Percentiles rank a stretch among this genome's conserved stretches.
Evolutionary conservation across 1,140 invertebrate genomes (phyloP).

Genomic region (Drosophila guanche): DNA sequence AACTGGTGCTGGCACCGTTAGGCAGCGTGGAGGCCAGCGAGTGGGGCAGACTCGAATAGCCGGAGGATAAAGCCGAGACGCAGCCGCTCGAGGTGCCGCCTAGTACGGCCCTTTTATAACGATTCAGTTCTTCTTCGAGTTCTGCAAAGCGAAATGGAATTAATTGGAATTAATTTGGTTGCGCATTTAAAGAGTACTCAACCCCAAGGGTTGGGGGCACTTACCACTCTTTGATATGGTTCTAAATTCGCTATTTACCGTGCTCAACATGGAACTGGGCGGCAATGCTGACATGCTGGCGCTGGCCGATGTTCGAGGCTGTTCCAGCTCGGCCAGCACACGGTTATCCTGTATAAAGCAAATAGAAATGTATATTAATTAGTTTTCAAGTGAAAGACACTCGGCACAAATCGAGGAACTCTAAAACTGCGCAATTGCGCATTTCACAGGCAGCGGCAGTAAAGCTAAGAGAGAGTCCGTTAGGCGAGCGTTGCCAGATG

Average conservation of each 20-base stretch:
- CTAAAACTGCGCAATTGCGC: not conserved
- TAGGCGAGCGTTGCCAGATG: too few relatives aligned
- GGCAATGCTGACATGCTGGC: constrained; percentile 76
- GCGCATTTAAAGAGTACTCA: not conserved
- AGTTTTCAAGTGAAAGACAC: not conserved
- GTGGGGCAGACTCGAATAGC: constrained; percentile 72
- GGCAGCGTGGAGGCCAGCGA: constrained; percentile 72
- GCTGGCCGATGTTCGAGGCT: constrained; percentile 86
- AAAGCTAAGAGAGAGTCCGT: too few relatives aligned
- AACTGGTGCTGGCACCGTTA: constrained; percentile 70
- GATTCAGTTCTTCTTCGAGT: constrained; percentile 83
- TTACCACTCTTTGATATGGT: constrained; percentile 83
- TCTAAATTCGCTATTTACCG: constrained; percentile 83
- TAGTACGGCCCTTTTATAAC: constrained; percentile 78
- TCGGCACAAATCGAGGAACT: not conserved
- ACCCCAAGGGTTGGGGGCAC: not conserved
- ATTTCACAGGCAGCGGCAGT: too few relatives aligned
- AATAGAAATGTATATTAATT: not conserved
- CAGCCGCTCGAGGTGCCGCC: constrained; percentile 67
- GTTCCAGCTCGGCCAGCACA: constrained; percentile 94
- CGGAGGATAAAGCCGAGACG: constrained; percentile 70
- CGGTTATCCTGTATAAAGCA: constrained; percentile 86
- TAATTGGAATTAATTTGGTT: not conserved
- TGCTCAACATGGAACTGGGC: constrained; percentile 82
- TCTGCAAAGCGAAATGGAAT: constrained; percentile 40